Evolutionary conservation across 2,888 invertebrate species (phyloP).

Genomic region (Cantharis rustica): DNA sequence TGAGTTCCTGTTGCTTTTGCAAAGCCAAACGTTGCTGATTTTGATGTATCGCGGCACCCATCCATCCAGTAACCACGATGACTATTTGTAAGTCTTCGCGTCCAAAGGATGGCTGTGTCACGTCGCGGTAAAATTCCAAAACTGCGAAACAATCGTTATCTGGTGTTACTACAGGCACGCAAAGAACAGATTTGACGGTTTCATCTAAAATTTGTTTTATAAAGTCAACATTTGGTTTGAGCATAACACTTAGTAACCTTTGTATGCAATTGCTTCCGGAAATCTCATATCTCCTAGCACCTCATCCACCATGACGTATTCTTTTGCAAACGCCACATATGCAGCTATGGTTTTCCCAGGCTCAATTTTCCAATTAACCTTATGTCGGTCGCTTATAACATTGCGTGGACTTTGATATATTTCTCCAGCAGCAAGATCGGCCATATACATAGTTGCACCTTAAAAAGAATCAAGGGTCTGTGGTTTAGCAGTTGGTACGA

Average conservation of each 20-base stretch:
- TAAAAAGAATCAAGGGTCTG: conserved; percentile 30
- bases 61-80: conserved; percentile 53
- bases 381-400: conserved; percentile 58
- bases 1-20: conserved; percentile 53
- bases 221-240: background rate
- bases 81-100: conserved; percentile 50
- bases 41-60: conserved; percentile 55
- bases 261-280: conserved; percentile 62
- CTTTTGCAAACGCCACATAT: conserved; percentile 62
- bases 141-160: conserved; percentile 64
- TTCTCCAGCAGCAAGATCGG: conserved; percentile 60
- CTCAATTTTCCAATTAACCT: conserved; percentile 63
- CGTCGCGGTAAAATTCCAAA: conserved; percentile 61
- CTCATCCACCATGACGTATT: conserved; percentile 61
- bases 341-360: conserved; percentile 62
- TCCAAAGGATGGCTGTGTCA: conserved; percentile 42
- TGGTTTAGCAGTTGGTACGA: background rate
- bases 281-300: conserved; percentile 62
- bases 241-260: conserved; percentile 43
- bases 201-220: conserved; percentile 40
- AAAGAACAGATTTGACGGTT: conserved; percentile 62
- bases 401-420: conserved; percentile 61
- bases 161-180: conserved; percentile 64
- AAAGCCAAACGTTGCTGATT: conserved; percentile 50
- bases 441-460: conserved; percentile 64